Evolutionary conservation across 2,113 vertebrate species (phyloP).

Genomic region (Malurus alboscapulatus): DNA sequence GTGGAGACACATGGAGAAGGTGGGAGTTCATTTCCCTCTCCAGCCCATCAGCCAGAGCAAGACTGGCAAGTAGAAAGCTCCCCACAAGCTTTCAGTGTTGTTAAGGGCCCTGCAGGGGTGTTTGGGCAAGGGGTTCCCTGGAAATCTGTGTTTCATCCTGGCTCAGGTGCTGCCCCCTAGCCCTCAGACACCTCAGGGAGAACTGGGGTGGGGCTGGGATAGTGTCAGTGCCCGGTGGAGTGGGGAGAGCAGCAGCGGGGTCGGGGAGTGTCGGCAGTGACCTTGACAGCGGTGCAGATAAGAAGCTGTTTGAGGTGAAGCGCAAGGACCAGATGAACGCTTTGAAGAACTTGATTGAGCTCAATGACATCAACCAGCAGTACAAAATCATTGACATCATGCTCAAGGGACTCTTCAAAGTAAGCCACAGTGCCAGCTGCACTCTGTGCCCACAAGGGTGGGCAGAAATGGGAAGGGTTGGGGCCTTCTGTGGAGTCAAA

Average conservation of each 20-base stretch:
- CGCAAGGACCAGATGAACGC: slow-evolving; percentile 95
- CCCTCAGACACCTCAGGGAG: neutral
- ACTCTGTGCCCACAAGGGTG: neutral
- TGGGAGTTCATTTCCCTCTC: neutral
- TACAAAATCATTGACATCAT: slow-evolving; percentile 99
- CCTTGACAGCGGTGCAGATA: slow-evolving; percentile 81
- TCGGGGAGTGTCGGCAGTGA: neutral
- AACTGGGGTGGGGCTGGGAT: neutral
- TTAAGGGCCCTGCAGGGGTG: neutral
- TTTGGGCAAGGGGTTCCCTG: neutral
- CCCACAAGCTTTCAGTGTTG: accelerated
- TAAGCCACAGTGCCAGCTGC: neutral
- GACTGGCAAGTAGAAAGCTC: neutral
- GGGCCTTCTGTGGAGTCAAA: neutral
- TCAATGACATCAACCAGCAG: slow-evolving; percentile 95
- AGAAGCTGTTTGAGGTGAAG: slow-evolving; percentile 96
- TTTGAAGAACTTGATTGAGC: slow-evolving; percentile 92
- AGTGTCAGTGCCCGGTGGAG: accelerated
- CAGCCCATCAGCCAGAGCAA: neutral
- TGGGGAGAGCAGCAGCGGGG: neutral
- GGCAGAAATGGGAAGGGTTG: neutral
- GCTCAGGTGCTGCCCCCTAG: neutral
- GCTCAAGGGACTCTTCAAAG: slow-evolving; percentile 98
- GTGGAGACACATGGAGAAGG: neutral
- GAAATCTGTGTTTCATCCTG: neutral